These are phyloP conservation scores for Drosophila kohkoa DNA, from an alignment of 1,140 invertebrate genomes.

Conservation along the genomic window DNA sequence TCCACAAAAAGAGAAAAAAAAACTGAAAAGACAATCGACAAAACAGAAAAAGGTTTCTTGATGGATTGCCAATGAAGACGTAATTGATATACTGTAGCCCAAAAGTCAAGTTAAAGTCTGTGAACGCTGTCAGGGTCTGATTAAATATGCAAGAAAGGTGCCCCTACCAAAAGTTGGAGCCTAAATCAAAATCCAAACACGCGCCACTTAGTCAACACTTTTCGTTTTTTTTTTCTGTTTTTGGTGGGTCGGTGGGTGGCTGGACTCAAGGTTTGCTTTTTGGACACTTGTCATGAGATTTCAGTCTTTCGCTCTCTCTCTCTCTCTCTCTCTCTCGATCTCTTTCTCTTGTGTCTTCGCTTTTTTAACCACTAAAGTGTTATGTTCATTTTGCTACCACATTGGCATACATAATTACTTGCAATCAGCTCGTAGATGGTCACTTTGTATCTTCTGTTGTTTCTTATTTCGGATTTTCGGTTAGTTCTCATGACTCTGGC, in stretches of 20 bases:
- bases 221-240: not conserved
- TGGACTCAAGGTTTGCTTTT: constrained; percentile 29
- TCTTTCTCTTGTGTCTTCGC: constrained; percentile 16
- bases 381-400: constrained; percentile 72
- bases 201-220: constrained; percentile 68
- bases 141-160: constrained; percentile 72
- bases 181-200: constrained; percentile 80
- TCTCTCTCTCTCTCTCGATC: not conserved
- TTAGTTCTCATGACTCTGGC: constrained; percentile 23
- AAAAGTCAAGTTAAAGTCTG: constrained; percentile 48
- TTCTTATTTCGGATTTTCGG: not conserved
- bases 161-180: constrained; percentile 46
- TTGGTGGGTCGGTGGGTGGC: constrained; percentile 50
- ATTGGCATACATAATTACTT: constrained; percentile 77
- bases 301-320: not conserved
- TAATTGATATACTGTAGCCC: constrained; percentile 60
- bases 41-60: constrained; percentile 51
- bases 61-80: constrained; percentile 74
- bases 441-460: constrained; percentile 19
- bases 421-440: constrained; percentile 57
- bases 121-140: constrained; percentile 54
- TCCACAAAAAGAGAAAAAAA: not conserved
- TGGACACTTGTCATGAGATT: constrained; percentile 49
- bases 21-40: constrained; percentile 11
- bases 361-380: constrained; percentile 62